phyloP scores from a whole-genome alignment of 2,113 vertebrate species.

The Lipotes vexillifer region DNA sequence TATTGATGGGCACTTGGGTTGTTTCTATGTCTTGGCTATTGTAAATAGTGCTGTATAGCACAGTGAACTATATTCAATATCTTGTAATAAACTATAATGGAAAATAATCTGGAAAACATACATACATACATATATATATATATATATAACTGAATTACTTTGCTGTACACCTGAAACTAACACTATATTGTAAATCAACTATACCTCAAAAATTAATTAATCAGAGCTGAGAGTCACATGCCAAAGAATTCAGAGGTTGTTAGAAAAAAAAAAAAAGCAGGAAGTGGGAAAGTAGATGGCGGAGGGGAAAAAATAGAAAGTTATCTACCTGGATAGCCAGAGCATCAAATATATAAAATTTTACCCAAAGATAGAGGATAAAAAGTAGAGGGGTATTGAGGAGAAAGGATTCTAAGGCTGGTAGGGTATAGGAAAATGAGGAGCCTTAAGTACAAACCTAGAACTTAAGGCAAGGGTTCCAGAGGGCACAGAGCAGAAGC shows the following conservation, averaged over 20 bases:
- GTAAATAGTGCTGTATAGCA: background rate
- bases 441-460: background rate
- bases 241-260: background rate
- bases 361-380: background rate
- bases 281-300: background rate
- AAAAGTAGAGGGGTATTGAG: background rate
- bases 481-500: background rate
- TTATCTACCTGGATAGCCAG: background rate
- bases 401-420: background rate
- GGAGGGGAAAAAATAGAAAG: background rate
- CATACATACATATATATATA: too few species aligned
- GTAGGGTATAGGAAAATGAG: background rate
- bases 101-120: too few species aligned
- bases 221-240: background rate
- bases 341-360: background rate
- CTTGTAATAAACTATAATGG: background rate
- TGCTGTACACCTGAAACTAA: too few species aligned
- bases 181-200: too few species aligned
- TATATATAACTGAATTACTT: too few species aligned
- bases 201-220: too few species aligned
- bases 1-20: background rate
- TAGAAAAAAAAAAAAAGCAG: background rate
- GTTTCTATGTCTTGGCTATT: background rate
- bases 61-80: background rate
- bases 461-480: background rate